Percentiles rank a stretch among this genome's conserved stretches.
These are phyloP conservation scores for Melanostoma mellinum DNA, from an alignment of 2,888 invertebrate genomes.

Conservation along the genomic window DNA sequence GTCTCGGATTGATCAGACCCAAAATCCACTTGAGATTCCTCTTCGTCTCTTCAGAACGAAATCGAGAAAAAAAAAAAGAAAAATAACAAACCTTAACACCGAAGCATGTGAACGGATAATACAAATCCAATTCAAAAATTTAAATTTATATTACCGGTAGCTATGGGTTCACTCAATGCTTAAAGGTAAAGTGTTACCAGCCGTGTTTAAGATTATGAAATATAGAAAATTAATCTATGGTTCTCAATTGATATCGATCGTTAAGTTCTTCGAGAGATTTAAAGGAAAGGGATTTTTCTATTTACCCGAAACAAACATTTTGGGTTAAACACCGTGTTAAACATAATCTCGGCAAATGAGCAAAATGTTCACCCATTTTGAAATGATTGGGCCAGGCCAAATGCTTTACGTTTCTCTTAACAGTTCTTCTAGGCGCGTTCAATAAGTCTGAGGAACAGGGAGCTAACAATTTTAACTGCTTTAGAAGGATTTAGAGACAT, in stretches of 20 bases:
- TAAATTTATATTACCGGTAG: conserved; percentile 5
- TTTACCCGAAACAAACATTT: no score
- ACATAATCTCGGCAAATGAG: no score
- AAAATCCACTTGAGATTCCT: conserved; percentile 64
- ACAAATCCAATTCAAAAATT: conserved; percentile 28
- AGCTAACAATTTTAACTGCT: no score
- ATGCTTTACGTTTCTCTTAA: no score
- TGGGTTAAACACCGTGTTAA: no score
- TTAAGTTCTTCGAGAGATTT: background rate
- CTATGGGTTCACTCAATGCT: background rate
- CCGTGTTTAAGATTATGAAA: background rate
- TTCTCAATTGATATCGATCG: background rate
- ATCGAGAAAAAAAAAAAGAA: background rate
- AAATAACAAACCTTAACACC: conserved; percentile 45
- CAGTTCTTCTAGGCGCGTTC: no score
- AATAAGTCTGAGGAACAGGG: no score
- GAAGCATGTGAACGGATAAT: conserved; percentile 7
- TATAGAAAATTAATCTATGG: background rate
- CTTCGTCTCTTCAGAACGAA: conserved; percentile 23
- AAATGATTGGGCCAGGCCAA: no score
- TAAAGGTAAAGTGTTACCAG: background rate
- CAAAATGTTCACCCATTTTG: no score
- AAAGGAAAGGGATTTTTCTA: no score
- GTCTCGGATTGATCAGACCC: conserved; percentile 66
- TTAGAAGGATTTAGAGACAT: no score